A percentile compares a stretch with the other conserved stretches of the same genome.
These are phyloP conservation scores for Sprattus sprattus DNA, from an alignment of 2,113 vertebrate species.

Conservation along the genomic window DNA sequence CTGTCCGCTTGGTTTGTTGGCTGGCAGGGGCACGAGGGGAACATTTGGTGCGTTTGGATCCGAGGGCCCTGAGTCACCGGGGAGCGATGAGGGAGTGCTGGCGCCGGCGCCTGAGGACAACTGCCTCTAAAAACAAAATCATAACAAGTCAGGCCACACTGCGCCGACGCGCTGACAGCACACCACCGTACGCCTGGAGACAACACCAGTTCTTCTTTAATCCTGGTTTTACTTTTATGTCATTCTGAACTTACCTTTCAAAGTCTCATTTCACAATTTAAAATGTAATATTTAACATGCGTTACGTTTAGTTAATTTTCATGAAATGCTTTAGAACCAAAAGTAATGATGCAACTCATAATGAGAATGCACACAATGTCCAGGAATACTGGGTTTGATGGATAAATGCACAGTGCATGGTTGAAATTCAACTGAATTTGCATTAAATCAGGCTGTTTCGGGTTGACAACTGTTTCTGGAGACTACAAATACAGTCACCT, in stretches of 20 bases:
- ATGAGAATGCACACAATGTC: background rate
- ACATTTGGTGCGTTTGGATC: constrained; percentile 62
- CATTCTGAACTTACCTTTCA: no score
- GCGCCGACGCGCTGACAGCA: background rate
- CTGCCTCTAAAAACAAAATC: constrained; percentile 23
- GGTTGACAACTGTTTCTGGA: no score
- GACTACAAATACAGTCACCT: no score
- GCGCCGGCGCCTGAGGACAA: constrained; percentile 31
- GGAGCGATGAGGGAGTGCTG: constrained; percentile 24
- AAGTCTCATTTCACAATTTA: no score
- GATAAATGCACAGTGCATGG: no score
- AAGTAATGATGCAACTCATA: background rate
- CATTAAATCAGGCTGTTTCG: no score
- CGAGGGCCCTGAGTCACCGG: constrained; percentile 71
- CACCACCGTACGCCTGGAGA: no score
- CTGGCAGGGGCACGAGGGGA: background rate
- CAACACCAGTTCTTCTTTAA: background rate
- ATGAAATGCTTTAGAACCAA: background rate
- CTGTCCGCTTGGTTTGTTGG: background rate
- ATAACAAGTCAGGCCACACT: constrained; percentile 7
- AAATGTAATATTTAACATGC: no score
- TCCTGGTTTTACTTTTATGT: no score
- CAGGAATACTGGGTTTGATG: background rate
- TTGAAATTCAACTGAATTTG: no score
- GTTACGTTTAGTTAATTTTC: no score